Conservation (phyloP, 2,797 vertebrate genomes). For the Decapterus maruadsi region DNA sequence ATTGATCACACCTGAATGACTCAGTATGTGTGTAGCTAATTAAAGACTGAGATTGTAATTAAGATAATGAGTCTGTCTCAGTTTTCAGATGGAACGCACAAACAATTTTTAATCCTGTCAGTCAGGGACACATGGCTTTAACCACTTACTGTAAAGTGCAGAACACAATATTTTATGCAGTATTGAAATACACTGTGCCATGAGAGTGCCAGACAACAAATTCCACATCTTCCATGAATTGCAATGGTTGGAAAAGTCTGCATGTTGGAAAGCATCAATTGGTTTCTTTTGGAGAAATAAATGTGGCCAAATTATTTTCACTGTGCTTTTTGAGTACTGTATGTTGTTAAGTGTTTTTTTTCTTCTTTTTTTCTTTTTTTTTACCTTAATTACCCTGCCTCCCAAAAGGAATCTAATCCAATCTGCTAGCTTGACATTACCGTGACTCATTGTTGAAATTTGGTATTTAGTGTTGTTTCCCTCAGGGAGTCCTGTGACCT, state of each 20-base stretch:
- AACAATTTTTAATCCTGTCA: slow-evolving; percentile 64
- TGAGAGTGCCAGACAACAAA: neutral
- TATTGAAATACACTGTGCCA: neutral
- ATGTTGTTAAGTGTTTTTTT: neutral
- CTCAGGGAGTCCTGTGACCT: neutral
- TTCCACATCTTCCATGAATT: neutral
- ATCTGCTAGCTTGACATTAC: neutral
- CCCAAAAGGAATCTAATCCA: neutral
- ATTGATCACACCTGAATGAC: slow-evolving; percentile 83
- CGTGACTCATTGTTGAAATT: neutral
- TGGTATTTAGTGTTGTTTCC: neutral
- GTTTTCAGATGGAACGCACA: slow-evolving; percentile 66
- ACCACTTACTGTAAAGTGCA: neutral
- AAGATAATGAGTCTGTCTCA: slow-evolving; percentile 78
- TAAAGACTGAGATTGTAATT: slow-evolving; percentile 83
- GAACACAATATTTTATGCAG: neutral
- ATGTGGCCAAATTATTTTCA: neutral
- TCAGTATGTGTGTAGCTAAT: slow-evolving; percentile 75
- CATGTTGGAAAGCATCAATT: neutral
- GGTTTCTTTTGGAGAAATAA: neutral
- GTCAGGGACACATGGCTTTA: slow-evolving; percentile 41
- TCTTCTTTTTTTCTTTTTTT: no score
- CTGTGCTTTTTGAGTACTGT: neutral
- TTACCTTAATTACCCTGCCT: neutral
- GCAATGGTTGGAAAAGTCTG: neutral